Conservation (phyloP, 2,113 vertebrate genomes). For the Hippoglossus stenolepis region DNA sequence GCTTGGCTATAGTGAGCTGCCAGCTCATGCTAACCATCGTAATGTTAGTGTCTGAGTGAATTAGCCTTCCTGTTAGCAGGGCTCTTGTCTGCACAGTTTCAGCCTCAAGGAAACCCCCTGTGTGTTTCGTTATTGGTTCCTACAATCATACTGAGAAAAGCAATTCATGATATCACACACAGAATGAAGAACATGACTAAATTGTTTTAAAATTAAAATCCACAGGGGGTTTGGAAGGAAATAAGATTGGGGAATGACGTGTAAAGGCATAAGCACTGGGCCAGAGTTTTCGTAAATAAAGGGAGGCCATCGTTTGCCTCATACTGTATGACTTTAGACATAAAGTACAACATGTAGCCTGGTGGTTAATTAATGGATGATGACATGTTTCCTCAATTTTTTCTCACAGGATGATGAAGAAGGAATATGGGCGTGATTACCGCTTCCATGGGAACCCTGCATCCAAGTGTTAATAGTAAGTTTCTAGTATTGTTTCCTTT, state of each 20-base stretch:
- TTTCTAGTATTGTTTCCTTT: conserved; percentile 39
- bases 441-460: conserved; percentile 83
- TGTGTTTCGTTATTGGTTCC: conserved; percentile 59
- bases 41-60: conserved; percentile 70
- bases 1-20: conserved; percentile 52
- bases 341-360: background rate
- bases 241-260: conserved; percentile 28
- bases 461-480: conserved; percentile 88
- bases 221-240: conserved; percentile 33
- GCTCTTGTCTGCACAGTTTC: conserved; percentile 65
- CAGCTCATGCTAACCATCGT: conserved; percentile 62
- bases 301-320: background rate
- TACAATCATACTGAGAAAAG: conserved; percentile 53
- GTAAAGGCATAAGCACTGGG: conserved; percentile 24
- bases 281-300: conserved; percentile 20
- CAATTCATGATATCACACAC: conserved; percentile 56
- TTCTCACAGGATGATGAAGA: conserved; percentile 95
- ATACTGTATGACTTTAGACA: conserved; percentile 2
- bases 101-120: conserved; percentile 56
- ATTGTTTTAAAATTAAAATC: conserved; percentile 60
- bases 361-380: conserved; percentile 4
- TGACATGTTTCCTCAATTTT: conserved; percentile 66
- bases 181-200: conserved; percentile 47
- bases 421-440: conserved; percentile 97
- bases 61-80: conserved; percentile 70